phyloP scores from a whole-genome alignment of 2,113 vertebrate species.

The Caranx ignobilis region DNA sequence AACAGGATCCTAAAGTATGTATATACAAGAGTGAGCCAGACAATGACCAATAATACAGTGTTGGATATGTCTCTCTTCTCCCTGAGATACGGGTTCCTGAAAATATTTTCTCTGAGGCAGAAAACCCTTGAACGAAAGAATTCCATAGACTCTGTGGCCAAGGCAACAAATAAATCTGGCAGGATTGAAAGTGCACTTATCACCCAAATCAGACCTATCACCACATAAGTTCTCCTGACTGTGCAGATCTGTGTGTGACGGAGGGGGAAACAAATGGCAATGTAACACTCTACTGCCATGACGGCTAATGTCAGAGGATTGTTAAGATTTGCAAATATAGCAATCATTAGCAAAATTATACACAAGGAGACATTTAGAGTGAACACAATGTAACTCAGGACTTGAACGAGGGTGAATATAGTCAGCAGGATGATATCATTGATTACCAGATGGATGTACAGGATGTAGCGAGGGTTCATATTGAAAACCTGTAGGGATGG shows the following conservation, averaged over 20 bases:
- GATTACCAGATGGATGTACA: constrained; percentile 74
- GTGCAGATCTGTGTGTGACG: constrained; percentile 70
- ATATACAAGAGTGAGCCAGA: constrained; percentile 66
- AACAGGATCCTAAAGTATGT: constrained; percentile 66
- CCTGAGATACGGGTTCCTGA: constrained; percentile 24
- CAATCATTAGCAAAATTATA: constrained; percentile 46
- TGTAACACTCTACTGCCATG: constrained; percentile 75
- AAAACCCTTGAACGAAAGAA: constrained; percentile 65
- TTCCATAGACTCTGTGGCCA: constrained; percentile 47
- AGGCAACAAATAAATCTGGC: constrained; percentile 61
- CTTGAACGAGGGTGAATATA: constrained; percentile 18
- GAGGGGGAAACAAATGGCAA: constrained; percentile 71
- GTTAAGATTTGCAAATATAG: constrained; percentile 55
- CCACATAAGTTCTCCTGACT: constrained; percentile 47
- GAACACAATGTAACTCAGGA: constrained; percentile 46
- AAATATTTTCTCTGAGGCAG: constrained; percentile 46
- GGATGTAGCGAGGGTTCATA: constrained; percentile 77
- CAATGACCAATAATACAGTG: constrained; percentile 29
- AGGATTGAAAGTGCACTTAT: constrained; percentile 44
- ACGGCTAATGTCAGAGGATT: constrained; percentile 49
- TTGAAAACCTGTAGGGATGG: constrained; percentile 58
- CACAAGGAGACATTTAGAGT: constrained; percentile 71
- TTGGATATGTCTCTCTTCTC: constrained; percentile 54
- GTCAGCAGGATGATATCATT: constrained; percentile 63
- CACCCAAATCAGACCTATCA: constrained; percentile 65